Evolutionary conservation across 1,140 invertebrate genomes (phyloP).

Genomic region (Bradynema listronoti): DNA sequence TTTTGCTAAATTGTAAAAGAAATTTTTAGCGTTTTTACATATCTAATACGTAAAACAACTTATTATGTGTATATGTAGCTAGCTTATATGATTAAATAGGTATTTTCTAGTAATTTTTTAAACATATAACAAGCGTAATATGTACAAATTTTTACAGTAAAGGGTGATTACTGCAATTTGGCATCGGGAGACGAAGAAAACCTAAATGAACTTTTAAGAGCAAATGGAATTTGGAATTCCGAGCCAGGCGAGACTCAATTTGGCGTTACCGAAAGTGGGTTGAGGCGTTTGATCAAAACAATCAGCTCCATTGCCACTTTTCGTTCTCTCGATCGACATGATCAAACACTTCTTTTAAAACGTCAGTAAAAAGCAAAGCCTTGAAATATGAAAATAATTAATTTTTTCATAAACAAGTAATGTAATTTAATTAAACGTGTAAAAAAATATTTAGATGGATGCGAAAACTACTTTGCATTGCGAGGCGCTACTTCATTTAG

Average conservation of each 20-base stretch:
- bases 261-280: slow-evolving; percentile 15
- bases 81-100: too few species aligned
- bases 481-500: slow-evolving; percentile 9
- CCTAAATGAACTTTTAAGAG: slow-evolving; percentile 18
- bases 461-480: slow-evolving; percentile 13
- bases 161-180: slow-evolving; percentile 5
- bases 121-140: too few species aligned
- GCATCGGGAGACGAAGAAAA: slow-evolving; percentile 16
- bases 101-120: too few species aligned
- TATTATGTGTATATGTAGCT: too few species aligned
- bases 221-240: slow-evolving; percentile 24
- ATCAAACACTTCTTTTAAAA: slow-evolving; percentile 26
- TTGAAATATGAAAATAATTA: background rate
- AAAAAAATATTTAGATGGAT: background rate
- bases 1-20: too few species aligned
- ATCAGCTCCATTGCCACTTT: slow-evolving; percentile 17
- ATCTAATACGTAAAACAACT: too few species aligned
- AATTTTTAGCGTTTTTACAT: too few species aligned
- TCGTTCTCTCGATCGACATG: slow-evolving; percentile 15
- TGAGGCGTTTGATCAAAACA: slow-evolving; percentile 22
- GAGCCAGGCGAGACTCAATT: slow-evolving; percentile 1
- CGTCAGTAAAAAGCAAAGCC: slow-evolving; percentile 3
- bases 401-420: background rate
- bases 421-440: slow-evolving; percentile 7
- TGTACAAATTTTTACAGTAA: too few species aligned